Conservation (phyloP, 2,113 vertebrate species). For the Clarias macrocephalus region DNA sequence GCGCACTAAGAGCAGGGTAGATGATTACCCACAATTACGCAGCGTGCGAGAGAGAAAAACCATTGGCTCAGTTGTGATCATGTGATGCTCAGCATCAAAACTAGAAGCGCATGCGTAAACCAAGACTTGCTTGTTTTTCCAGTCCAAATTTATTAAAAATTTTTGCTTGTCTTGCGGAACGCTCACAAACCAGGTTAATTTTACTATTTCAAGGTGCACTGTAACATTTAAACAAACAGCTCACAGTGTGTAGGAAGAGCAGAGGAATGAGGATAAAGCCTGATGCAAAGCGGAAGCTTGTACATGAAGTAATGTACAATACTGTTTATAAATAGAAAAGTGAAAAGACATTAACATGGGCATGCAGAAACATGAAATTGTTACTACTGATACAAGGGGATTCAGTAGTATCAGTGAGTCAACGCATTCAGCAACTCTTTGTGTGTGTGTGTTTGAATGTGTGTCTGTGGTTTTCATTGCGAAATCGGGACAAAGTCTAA, state of each 20-base stretch:
- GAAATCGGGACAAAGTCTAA: too few species aligned
- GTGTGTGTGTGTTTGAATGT: neutral
- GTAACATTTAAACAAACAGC: neutral
- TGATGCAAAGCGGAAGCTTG: neutral
- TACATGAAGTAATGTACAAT: neutral
- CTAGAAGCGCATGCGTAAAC: too few species aligned
- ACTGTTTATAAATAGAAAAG: neutral
- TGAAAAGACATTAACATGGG: neutral
- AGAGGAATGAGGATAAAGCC: neutral
- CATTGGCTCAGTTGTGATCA: too few species aligned
- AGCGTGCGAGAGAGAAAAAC: too few species aligned
- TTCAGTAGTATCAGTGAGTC: neutral
- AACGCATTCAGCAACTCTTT: neutral
- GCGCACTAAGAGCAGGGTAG: too few species aligned
- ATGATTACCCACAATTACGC: too few species aligned
- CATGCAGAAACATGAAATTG: neutral
- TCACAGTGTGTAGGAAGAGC: neutral
- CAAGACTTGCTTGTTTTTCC: too few species aligned
- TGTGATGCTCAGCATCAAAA: too few species aligned
- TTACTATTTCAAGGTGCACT: too few species aligned
- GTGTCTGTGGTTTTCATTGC: neutral
- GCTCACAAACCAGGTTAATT: too few species aligned
- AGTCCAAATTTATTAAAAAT: too few species aligned
- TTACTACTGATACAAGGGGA: neutral
- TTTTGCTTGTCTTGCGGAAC: too few species aligned